These are phyloP conservation scores for Proisotoma minuta DNA, from an alignment of 2,888 invertebrate genomes.

Conservation along the genomic window DNA sequence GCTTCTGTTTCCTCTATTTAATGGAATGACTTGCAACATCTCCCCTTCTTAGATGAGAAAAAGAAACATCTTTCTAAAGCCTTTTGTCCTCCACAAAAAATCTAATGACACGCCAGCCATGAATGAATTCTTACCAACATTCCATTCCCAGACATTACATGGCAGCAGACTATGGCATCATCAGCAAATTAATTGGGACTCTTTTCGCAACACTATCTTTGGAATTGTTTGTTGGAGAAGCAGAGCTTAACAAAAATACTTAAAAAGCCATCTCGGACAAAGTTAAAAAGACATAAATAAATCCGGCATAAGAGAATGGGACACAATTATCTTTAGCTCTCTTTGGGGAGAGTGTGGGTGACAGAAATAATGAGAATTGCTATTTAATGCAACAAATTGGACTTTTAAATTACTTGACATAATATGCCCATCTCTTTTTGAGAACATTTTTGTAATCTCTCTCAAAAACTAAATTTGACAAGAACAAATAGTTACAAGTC, in stretches of 20 bases:
- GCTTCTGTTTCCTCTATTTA: conserved; percentile 4
- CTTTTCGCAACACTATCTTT: not conserved
- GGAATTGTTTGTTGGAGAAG: no score
- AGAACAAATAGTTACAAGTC: no score
- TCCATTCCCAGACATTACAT: not conserved
- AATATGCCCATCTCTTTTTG: not conserved
- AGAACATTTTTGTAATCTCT: no score
- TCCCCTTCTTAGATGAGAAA: not conserved
- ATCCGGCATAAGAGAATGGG: no score
- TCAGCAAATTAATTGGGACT: conserved; percentile 1
- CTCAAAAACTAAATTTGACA: no score
- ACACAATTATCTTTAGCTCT: no score
- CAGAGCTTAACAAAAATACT: no score
- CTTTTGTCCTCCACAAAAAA: not conserved
- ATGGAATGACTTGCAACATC: conserved; percentile 11
- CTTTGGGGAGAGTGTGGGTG: not conserved
- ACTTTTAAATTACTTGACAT: not conserved
- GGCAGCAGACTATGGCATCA: no score
- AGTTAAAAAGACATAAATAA: no score
- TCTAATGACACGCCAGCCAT: conserved; percentile 2
- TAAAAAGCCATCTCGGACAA: no score
- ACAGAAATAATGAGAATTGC: not conserved
- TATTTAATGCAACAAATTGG: not conserved
- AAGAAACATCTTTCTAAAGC: conserved; percentile 5
- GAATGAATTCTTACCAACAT: conserved; percentile 1